Percentiles rank a stretch among this genome's conserved stretches.
Conservation (phyloP, 2,888 invertebrate genomes). For the Nebria brevicollis region DNA sequence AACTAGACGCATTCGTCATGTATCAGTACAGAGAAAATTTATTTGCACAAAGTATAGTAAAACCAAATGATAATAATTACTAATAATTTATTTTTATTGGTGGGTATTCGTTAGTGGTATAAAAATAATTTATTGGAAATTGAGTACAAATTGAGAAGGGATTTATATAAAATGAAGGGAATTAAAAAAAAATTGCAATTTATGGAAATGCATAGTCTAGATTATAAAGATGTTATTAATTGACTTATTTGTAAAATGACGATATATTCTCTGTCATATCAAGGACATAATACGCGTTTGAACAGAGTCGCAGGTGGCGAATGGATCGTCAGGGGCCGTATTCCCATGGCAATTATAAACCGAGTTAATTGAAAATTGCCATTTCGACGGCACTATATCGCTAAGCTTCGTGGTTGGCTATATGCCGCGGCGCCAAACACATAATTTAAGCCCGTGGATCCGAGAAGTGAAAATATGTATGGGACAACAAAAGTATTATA, state of each 20-base stretch:
- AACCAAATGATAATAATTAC: no score
- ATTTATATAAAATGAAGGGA: no score
- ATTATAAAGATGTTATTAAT: not conserved
- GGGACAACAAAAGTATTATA: not conserved
- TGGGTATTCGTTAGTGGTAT: no score
- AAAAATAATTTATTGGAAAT: no score
- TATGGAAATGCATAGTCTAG: no score
- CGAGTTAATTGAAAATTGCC: not conserved
- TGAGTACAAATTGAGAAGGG: no score
- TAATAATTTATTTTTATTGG: no score
- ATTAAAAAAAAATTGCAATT: no score
- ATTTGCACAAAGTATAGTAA: no score
- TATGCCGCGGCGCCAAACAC: not conserved
- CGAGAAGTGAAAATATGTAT: not conserved
- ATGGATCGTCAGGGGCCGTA: not conserved
- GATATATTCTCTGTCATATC: not conserved
- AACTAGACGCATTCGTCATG: no score
- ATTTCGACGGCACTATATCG: not conserved
- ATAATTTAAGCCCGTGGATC: not conserved
- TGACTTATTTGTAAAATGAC: not conserved
- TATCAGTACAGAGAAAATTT: no score
- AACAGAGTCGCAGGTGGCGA: not conserved
- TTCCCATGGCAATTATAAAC: conserved; percentile 1
- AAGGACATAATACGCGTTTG: not conserved
- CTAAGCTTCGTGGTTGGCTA: not conserved